These are phyloP conservation scores for Leuciscus idus DNA, from an alignment of 2,113 vertebrate genomes.

Conservation along the genomic window DNA sequence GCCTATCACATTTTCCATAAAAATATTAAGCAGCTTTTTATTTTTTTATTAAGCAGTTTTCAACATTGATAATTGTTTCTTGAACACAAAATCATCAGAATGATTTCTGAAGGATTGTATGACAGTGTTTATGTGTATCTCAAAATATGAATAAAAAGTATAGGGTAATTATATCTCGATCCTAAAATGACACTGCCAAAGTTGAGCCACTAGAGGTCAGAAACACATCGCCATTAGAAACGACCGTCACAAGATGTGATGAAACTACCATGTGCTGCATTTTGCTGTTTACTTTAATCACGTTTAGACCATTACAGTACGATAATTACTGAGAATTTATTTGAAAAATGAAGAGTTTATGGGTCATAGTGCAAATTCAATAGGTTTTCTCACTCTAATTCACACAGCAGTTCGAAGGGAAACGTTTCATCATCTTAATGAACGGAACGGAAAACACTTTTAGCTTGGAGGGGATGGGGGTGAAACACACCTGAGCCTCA, in stretches of 20 bases:
- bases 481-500: slow-evolving; percentile 50
- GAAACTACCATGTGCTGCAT: neutral
- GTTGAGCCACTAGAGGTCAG: slow-evolving; percentile 34
- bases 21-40: too few species aligned
- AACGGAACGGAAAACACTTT: slow-evolving; percentile 53
- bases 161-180: too few species aligned
- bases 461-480: neutral
- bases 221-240: neutral
- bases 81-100: too few species aligned
- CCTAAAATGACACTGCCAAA: neutral
- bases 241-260: neutral
- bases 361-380: neutral
- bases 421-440: slow-evolving; percentile 51
- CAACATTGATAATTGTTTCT: too few species aligned
- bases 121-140: too few species aligned
- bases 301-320: neutral
- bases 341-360: neutral
- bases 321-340: neutral
- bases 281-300: neutral
- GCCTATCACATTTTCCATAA: too few species aligned
- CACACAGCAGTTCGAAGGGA: slow-evolving; percentile 29
- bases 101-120: too few species aligned
- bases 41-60: too few species aligned
- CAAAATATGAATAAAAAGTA: too few species aligned
- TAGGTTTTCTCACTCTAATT: neutral